Conservation (phyloP, 2,797 vertebrate species). For the Chaetodon trifasciatus region DNA sequence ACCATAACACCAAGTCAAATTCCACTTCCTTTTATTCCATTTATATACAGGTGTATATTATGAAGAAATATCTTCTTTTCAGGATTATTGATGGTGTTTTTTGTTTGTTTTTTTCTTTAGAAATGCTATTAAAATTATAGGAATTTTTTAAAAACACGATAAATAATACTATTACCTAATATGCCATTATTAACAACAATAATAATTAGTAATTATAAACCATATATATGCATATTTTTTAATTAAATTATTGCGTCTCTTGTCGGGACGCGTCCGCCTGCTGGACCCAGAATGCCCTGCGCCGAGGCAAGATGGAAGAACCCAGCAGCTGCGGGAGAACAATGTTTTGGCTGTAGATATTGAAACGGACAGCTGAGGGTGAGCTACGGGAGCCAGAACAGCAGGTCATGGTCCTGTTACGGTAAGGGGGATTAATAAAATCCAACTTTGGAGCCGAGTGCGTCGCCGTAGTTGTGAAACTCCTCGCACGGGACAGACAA, state of each 20-base stretch:
- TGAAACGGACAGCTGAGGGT: conserved; percentile 72
- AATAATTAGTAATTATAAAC: too few species aligned
- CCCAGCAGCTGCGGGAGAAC: conserved; percentile 87
- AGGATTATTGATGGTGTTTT: too few species aligned
- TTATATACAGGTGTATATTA: not conserved
- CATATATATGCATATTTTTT: too few species aligned
- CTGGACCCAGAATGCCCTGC: conserved; percentile 86
- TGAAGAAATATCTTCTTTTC: too few species aligned
- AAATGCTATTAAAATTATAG: too few species aligned
- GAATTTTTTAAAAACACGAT: too few species aligned
- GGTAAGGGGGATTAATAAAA: conserved; percentile 75
- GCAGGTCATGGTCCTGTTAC: conserved; percentile 81
- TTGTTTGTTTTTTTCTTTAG: too few species aligned
- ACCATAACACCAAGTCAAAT: too few species aligned
- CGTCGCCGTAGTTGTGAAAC: not conserved
- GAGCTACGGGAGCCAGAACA: conserved; percentile 59
- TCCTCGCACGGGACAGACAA: conserved; percentile 72
- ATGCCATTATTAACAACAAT: too few species aligned
- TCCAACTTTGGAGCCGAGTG: not conserved
- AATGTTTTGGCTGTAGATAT: conserved; percentile 86
- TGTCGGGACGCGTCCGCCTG: conserved; percentile 75
- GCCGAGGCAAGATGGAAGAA: conserved; percentile 88
- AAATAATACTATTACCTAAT: too few species aligned
- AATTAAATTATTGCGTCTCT: conserved; percentile 29
- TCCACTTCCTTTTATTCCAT: too few species aligned